Conservation (phyloP, 2,113 vertebrate genomes). For the Hyaena hyaena region DNA sequence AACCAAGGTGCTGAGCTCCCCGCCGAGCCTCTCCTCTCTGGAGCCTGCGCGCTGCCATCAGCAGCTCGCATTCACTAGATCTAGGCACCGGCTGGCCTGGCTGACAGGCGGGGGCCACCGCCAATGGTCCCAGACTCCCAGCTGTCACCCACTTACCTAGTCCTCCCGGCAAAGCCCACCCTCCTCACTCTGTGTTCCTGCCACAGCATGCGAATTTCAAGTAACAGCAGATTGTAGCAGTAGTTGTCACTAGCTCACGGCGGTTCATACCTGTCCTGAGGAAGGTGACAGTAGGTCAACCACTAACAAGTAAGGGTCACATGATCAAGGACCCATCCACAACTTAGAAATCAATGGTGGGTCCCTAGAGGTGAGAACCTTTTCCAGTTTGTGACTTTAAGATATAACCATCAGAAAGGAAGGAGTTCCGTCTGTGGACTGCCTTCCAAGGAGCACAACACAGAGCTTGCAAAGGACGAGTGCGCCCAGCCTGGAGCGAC, state of each 20-base stretch:
- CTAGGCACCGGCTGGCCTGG: background rate
- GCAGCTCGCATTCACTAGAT: background rate
- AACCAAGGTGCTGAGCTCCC: background rate
- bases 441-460: background rate
- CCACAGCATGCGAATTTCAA: background rate
- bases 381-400: constrained; percentile 22
- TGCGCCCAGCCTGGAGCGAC: background rate
- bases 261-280: constrained; percentile 13
- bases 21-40: background rate
- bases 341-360: background rate
- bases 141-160: background rate
- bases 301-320: background rate
- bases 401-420: background rate
- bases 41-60: background rate
- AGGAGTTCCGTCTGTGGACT: background rate
- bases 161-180: background rate
- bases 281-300: constrained; percentile 8
- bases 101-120: background rate
- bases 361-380: background rate
- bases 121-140: background rate
- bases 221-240: constrained; percentile 35
- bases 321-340: background rate
- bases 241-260: background rate
- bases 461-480: background rate
- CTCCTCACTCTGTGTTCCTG: background rate